Evolutionary conservation across 2,113 vertebrate genomes (phyloP).

Genomic region (Scomber colias): DNA sequence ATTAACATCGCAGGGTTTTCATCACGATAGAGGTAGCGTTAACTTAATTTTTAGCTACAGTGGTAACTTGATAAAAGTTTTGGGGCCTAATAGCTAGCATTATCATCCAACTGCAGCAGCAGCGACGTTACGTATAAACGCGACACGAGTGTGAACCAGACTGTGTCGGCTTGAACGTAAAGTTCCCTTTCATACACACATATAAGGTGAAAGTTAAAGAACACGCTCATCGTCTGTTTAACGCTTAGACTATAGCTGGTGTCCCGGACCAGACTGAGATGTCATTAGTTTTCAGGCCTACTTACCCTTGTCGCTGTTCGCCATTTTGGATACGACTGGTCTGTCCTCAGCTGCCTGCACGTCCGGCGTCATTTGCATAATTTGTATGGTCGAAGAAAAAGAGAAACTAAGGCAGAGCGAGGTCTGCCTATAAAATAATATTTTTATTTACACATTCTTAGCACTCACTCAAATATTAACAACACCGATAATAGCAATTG

Average conservation of each 20-base stretch:
- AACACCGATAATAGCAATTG: not conserved
- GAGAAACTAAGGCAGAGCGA: not conserved
- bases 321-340: constrained; percentile 81
- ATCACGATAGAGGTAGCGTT: not conserved
- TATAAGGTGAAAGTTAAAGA: not conserved
- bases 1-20: fast-evolving
- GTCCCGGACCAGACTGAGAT: not conserved
- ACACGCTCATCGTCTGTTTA: fast-evolving
- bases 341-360: constrained; percentile 61
- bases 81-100: constrained; percentile 48
- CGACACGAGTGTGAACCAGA: not conserved
- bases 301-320: constrained; percentile 84
- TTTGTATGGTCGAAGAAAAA: constrained; percentile 14
- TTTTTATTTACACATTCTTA: not conserved
- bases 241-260: fast-evolving
- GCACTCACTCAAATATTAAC: not conserved
- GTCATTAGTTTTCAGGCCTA: constrained; percentile 2
- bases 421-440: not conserved
- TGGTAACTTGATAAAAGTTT: constrained; percentile 22
- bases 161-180: not conserved
- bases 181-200: fast-evolving
- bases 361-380: constrained; percentile 60
- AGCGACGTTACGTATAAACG: constrained; percentile 20
- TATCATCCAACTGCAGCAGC: constrained; percentile 18
- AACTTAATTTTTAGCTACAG: not conserved